These are phyloP conservation scores for Diarsia mendica DNA, from an alignment of 2,888 invertebrate species.

Conservation along the genomic window DNA sequence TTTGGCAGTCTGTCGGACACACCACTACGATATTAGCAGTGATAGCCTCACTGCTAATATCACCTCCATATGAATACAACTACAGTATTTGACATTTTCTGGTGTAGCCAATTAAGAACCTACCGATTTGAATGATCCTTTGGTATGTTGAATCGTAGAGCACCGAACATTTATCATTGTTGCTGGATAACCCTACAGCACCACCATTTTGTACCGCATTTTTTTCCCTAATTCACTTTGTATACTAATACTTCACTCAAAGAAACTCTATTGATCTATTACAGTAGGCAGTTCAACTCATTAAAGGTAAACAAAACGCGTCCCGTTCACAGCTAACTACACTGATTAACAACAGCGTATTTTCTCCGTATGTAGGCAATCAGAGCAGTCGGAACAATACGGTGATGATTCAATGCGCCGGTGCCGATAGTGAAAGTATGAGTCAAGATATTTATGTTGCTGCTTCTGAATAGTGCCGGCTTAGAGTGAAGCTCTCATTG, in stretches of 20 bases:
- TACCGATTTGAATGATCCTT: neutral
- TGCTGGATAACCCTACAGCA: neutral
- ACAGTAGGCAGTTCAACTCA: neutral
- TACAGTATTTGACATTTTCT: no score
- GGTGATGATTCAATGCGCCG: slow-evolving; percentile 56
- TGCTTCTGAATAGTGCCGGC: slow-evolving; percentile 36
- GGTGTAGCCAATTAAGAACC: no score
- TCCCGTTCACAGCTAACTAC: slow-evolving; percentile 21
- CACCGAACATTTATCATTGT: neutral
- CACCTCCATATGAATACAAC: neutral
- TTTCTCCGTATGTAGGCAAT: slow-evolving; percentile 65
- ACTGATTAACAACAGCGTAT: slow-evolving; percentile 40
- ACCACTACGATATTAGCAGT: no score
- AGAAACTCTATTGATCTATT: neutral
- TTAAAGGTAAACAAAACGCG: slow-evolving; percentile 31
- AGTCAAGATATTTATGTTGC: slow-evolving; percentile 53
- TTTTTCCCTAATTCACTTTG: neutral
- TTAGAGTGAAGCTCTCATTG: neutral
- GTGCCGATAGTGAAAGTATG: slow-evolving; percentile 63
- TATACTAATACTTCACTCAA: neutral
- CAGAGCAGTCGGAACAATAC: slow-evolving; percentile 54
- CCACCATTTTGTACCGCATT: neutral
- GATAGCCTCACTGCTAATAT: no score
- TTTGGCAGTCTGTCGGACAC: no score
- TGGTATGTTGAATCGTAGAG: neutral